These are phyloP conservation scores for Schizopygopsis pylzovi DNA, from an alignment of 2,797 vertebrate genomes.

Conservation along the genomic window DNA sequence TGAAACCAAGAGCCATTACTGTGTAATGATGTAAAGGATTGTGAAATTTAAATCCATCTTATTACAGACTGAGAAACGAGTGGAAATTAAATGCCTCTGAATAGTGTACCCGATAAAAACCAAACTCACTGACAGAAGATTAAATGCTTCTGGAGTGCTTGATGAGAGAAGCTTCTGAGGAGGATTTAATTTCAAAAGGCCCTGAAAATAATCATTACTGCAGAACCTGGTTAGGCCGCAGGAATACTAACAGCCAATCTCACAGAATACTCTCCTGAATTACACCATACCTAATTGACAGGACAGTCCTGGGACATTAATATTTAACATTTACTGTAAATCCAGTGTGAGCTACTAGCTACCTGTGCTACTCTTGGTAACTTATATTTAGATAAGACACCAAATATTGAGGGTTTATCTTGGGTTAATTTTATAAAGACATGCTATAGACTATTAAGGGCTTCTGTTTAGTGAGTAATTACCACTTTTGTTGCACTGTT, in stretches of 20 bases:
- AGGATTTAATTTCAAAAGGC: background rate
- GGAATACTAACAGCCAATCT: background rate
- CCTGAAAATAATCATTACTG: background rate
- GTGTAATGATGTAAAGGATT: background rate
- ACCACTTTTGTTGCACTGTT: background rate
- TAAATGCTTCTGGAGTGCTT: background rate
- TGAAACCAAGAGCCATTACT: background rate
- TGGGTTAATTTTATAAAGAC: background rate
- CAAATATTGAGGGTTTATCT: background rate
- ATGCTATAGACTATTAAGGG: background rate
- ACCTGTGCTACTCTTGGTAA: background rate
- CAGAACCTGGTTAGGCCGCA: background rate
- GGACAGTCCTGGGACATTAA: background rate
- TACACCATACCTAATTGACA: background rate
- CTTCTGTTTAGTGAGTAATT: background rate
- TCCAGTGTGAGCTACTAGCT: background rate
- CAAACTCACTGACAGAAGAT: background rate
- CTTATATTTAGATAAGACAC: background rate
- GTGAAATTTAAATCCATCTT: background rate
- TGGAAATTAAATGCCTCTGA: background rate
- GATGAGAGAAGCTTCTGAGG: background rate
- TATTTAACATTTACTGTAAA: background rate
- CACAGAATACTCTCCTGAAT: background rate
- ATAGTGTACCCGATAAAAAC: background rate
- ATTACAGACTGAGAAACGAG: background rate